Evolutionary conservation across 2,888 invertebrate genomes (phyloP), one percentile per base, ranked within the genome.

Genomic region (Lithophane semibrunnea): DNA sequence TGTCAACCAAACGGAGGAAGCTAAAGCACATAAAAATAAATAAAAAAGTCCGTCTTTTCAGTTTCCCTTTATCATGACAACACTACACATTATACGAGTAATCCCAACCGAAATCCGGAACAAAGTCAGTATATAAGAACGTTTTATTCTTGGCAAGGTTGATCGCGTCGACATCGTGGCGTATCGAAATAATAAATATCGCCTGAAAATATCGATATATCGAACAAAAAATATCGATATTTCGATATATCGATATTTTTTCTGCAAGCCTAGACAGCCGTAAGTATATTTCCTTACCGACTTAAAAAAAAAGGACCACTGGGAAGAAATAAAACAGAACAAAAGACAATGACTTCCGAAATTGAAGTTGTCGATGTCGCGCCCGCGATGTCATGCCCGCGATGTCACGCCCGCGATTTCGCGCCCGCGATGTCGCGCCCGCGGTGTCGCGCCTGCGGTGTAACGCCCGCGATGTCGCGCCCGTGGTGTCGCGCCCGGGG

Each of bases 11-110:
- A 24, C 12, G 7, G 3, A 70, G 37, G 24, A 79, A 58, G 49
- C 5, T 3, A n/a, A 29, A 44, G 18, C 29, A 49, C 16, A 56
- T 21, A 21, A 47, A 77, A 63, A 52, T 0, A 49, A 37, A 58
- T 70, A n/a, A 29, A 49, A 58, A 24, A 65, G 65, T 49, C 60
- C 24, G 8, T 65, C 29, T 29, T 49, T 56, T 60, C 49, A 24
- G 64, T 61, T 71, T 61, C 16, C 42, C n/a, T 66, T 44, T 80
- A 66, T 47, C 71, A 78, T 78, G 65, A 66, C 83, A 65, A 66
- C 83, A 80, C 83, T 83, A 71, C 18, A 79, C 44, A 79, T 77
- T 79, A 79, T 79, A n/a, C n/a, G n/a, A n/a, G n/a, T n/a, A 82
- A 82, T 77, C 63, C 63, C 13, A 47, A 47, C 67, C 83, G n/a